Evolutionary conservation across 2,888 invertebrate species (phyloP).

Genomic region (Nysson spinosus): DNA sequence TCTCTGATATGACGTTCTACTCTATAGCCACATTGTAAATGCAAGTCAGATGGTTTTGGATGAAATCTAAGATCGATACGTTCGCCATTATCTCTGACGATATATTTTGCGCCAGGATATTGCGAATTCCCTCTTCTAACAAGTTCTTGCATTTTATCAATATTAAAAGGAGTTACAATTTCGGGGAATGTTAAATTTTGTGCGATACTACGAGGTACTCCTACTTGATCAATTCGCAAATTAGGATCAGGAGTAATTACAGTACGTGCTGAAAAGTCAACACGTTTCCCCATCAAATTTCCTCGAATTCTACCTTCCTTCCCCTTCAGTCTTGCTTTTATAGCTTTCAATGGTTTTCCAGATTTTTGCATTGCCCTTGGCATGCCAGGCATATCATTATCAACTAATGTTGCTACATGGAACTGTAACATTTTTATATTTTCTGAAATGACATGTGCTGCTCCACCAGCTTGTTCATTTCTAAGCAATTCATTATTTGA

Average conservation of each 20-base stretch:
- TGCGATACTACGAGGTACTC: slow-evolving; percentile 98
- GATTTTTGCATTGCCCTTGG: slow-evolving; percentile 99
- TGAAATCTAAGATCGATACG: slow-evolving; percentile 98
- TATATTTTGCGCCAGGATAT: slow-evolving; percentile 99
- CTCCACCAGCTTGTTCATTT: slow-evolving; percentile 97
- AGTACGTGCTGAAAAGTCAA: slow-evolving; percentile 99
- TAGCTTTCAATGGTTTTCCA: slow-evolving; percentile 97
- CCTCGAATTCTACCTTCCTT: slow-evolving; percentile 99
- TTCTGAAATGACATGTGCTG: slow-evolving; percentile 97
- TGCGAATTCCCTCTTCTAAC: slow-evolving; percentile 98
- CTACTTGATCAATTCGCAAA: slow-evolving; percentile 96
- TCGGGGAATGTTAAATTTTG: slow-evolving; percentile 99
- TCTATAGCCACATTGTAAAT: slow-evolving; percentile 95
- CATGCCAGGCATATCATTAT: slow-evolving; percentile 99
- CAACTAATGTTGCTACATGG: slow-evolving; percentile 98
- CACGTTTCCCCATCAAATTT: slow-evolving; percentile 99
- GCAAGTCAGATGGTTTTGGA: slow-evolving; percentile 97
- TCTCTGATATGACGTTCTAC: slow-evolving; percentile 98
- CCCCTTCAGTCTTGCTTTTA: slow-evolving; percentile 97
- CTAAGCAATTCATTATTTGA: slow-evolving; percentile 96
- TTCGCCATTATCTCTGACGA: slow-evolving; percentile 98
- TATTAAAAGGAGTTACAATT: slow-evolving; percentile 99
- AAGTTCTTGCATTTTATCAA: slow-evolving; percentile 95
- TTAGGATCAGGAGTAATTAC: slow-evolving; percentile 99
- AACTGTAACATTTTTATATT: slow-evolving; percentile 99